These are phyloP conservation scores for Chloroceryle amazona DNA, from an alignment of 2,797 vertebrate genomes.

Conservation along the genomic window DNA sequence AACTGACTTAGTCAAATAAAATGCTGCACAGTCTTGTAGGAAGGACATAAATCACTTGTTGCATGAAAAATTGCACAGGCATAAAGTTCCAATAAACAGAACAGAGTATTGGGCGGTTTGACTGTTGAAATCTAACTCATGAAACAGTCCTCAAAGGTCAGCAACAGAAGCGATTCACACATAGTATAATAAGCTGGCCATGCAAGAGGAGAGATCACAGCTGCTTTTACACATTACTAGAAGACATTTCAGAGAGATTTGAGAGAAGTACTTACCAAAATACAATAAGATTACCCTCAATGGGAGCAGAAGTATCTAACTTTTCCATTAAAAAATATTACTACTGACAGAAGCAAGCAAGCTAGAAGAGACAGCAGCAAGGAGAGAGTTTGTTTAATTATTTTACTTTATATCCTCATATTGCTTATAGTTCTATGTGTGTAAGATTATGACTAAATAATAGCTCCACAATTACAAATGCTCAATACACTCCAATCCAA, in stretches of 20 bases:
- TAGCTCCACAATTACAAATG: neutral
- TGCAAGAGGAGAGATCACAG: neutral
- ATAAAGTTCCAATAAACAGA: neutral
- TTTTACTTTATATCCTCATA: neutral
- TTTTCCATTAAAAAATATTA: neutral
- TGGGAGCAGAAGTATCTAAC: neutral
- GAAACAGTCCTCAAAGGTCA: neutral
- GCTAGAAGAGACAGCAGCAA: neutral
- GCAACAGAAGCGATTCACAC: neutral
- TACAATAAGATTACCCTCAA: rapidly evolving
- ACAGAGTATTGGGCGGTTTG: neutral
- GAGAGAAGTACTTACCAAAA: neutral
- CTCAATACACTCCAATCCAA: neutral
- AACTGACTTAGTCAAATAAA: neutral
- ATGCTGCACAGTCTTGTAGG: neutral
- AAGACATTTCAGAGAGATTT: neutral
- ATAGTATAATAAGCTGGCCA: neutral
- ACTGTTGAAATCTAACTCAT: neutral
- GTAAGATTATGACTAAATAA: neutral
- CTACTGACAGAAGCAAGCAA: neutral
- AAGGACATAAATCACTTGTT: neutral
- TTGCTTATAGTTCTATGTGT: neutral
- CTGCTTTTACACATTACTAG: neutral
- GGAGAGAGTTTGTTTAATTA: neutral
- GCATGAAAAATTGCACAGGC: neutral